A percentile compares a stretch with the other conserved stretches of the same genome.
Conservation (phyloP, 2,113 vertebrate genomes). For the Nothoprocta pentlandii region DNA sequence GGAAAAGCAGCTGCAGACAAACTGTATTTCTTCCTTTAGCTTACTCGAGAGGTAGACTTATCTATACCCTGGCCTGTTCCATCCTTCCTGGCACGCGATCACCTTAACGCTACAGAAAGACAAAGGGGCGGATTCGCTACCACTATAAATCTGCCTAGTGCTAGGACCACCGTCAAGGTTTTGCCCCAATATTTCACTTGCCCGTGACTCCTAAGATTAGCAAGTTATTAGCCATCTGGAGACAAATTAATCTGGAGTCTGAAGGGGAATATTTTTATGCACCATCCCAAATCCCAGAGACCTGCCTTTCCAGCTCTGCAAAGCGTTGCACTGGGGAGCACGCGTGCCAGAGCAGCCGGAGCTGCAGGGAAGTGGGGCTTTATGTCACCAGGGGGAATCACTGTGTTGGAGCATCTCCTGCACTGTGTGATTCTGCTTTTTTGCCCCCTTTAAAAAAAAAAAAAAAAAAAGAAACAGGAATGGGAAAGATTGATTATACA, state of each 20-base stretch:
- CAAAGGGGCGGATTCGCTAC: background rate
- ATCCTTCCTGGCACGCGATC: background rate
- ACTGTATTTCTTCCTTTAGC: background rate
- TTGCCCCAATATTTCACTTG: background rate
- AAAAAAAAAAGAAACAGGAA: background rate
- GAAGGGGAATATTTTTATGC: background rate
- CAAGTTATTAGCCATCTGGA: background rate
- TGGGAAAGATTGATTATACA: slow-evolving; percentile 10
- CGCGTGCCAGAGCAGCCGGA: background rate
- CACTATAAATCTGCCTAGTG: background rate
- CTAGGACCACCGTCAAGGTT: background rate
- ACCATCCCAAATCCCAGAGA: background rate
- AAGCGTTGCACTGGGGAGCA: background rate
- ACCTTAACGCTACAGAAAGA: background rate
- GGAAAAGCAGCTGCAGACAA: background rate
- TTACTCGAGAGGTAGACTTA: background rate
- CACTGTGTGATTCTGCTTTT: background rate
- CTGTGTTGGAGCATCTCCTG: background rate
- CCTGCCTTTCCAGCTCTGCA: background rate
- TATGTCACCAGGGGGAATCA: slow-evolving; percentile 19
- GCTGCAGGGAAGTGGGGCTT: slow-evolving; percentile 2
- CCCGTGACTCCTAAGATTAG: background rate
- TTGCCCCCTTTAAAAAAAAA: background rate
- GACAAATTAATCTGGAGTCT: background rate
- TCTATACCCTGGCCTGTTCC: background rate